Base-by-base conservation (phyloP, 2,113 vertebrate genomes). In the Xiphophorus maculatus region DNA sequence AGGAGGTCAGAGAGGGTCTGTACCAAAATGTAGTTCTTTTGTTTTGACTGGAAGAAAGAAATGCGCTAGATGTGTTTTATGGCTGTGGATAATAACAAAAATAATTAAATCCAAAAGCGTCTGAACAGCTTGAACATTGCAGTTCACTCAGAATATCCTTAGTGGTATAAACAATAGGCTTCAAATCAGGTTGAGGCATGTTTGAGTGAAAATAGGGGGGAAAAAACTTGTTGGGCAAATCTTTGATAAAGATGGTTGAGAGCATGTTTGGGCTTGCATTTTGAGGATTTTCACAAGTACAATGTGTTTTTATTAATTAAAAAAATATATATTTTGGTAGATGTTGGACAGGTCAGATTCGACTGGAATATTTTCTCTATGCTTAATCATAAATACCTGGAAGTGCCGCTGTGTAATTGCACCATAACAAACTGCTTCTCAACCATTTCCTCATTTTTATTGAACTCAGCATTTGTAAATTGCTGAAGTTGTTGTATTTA, bases 201-300 rank as follows among this genome's bases (percentile, higher is more conserved):
- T 30, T 65, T 22, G 51, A 81, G n/a, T 79, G 80, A 77, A 51
- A 35, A 62, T 65, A 68, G 61, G 12, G 33, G 10, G 10, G 2
- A 37, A 11, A 66, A 88, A 84, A 88, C 79, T 79, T 82, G 84
- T 80, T 76, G 78, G 68, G 67, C 30, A 71, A 61, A 77, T 77
- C 63, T 71, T 51, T 14, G 63, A 61, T 33, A 30, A 35, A 27
- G 15, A 37, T 61, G 28, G 32, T n/a, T 77, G 63, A 68, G 29
- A n/a, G 27, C 48, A 61, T 15, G 25, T 2, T n/a, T 29, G 54
- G 44, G 27, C 7, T 63, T 63, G 13, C 40, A 40, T 69, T 79
- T 78, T 62, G 73, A 64, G n/a, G 12, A 30, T 30, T 28, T 62
- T 35, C 63, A 64, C 1, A 73, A 58, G 17, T 60, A 37, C 30